Evolutionary conservation across 2,797 vertebrate genomes (phyloP).

Genomic region (Iguana delicatissima): DNA sequence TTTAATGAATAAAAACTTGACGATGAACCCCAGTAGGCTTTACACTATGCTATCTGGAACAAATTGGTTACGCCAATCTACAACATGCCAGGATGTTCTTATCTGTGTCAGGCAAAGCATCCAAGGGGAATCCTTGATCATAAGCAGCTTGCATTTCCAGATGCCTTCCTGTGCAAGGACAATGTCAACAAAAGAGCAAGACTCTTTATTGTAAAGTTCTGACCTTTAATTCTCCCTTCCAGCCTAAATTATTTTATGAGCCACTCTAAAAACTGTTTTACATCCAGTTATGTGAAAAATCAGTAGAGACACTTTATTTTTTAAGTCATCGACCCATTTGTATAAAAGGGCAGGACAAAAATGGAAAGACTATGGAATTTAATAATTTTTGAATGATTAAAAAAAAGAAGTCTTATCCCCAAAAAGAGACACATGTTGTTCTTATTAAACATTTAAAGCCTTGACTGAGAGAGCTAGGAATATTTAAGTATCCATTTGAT

Average conservation of each 20-base stretch:
- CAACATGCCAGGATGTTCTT: background rate
- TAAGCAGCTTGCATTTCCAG: background rate
- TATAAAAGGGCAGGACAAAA: conserved; percentile 43
- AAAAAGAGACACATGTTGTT: conserved; percentile 54
- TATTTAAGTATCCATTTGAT: conserved; percentile 66
- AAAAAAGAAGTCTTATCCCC: conserved; percentile 5
- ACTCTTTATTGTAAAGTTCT: background rate
- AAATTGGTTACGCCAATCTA: background rate
- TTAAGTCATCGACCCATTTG: conserved; percentile 19
- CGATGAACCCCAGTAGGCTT: background rate
- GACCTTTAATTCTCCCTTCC: conserved; percentile 1
- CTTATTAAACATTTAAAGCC: conserved; percentile 55
- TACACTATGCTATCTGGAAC: background rate
- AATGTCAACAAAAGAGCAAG: conserved; percentile 8
- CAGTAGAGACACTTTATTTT: background rate
- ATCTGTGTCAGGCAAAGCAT: background rate
- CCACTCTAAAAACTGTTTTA: conserved; percentile 41
- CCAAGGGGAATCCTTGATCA: background rate
- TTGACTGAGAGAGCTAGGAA: conserved; percentile 54
- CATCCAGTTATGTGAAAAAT: background rate
- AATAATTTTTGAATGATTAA: conserved; percentile 44
- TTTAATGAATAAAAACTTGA: background rate
- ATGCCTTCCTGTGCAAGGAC: background rate
- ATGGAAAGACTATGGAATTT: conserved; percentile 23
- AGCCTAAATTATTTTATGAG: conserved; percentile 38